Evolutionary conservation across 2,888 invertebrate species (phyloP).

Genomic region (Blera fallax): DNA sequence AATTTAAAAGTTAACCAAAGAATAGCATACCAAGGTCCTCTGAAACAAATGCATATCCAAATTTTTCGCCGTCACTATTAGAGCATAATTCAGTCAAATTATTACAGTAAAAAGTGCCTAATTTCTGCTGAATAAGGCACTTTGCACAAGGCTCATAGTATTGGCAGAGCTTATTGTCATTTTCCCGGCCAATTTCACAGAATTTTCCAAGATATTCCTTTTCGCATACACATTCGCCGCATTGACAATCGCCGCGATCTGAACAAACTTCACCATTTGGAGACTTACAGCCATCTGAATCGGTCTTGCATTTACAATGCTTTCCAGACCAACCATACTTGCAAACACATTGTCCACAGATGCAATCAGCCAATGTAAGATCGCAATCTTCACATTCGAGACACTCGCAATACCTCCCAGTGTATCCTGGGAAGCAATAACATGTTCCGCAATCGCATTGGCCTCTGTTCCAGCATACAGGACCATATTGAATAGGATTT

Average conservation of each 20-base stretch:
- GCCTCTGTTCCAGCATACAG: constrained; percentile 87
- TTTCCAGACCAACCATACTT: constrained; percentile 84
- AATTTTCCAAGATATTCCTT: constrained; percentile 77
- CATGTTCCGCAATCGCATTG: constrained; percentile 91
- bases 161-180: constrained; percentile 79
- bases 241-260: constrained; percentile 89
- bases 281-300: constrained; percentile 83
- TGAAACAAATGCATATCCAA: constrained; percentile 76
- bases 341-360: constrained; percentile 89
- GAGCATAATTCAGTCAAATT: constrained; percentile 77
- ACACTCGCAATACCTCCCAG: constrained; percentile 86
- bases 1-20: neutral
- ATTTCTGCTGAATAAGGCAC: constrained; percentile 77
- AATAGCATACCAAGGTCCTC: constrained; percentile 74
- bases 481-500: constrained; percentile 78
- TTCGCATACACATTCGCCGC: constrained; percentile 83
- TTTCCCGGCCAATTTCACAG: constrained; percentile 78
- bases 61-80: constrained; percentile 74
- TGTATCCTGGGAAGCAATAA: constrained; percentile 85
- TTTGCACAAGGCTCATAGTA: constrained; percentile 80
- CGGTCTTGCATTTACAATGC: constrained; percentile 84
- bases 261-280: constrained; percentile 86
- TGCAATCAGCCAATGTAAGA: constrained; percentile 87
- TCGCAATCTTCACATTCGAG: constrained; percentile 85
- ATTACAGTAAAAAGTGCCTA: constrained; percentile 73